Evolutionary conservation across 2,797 vertebrate genomes (phyloP), one percentile per base, ranked within the genome.

Genomic region (Spinus pinus): DNA sequence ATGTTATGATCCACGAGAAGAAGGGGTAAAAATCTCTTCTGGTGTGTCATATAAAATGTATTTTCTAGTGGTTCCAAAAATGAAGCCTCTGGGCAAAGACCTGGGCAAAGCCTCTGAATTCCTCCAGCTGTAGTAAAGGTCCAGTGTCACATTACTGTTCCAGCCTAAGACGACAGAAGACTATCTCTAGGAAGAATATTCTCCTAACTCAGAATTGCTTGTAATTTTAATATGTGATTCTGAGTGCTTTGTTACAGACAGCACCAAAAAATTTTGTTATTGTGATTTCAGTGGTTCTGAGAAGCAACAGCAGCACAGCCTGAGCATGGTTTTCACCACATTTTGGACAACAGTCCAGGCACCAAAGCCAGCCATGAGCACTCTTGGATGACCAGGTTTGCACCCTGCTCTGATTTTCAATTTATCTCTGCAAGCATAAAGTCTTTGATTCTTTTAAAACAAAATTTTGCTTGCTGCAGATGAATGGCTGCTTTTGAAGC

Each of bases 61-160:
- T 23, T 28, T 83, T 54, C 54, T 49, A 67, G n/a, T 35, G 25
- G 14, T 65, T 88, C n/a, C 12, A 46, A 39, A 81, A 90, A 25
- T 22, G 7, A 39, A 66, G 18, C 31, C 10, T 77, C 13, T 91
- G 72, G 25, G 14, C 22, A 42, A 49, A 21, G 18, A 60, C 12
- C 19, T 46, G 9, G 18, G 2, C 0, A 5, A 39, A 86, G 25
- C 31, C 23, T 27, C 56, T 57, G 57, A 77, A 51, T 83, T 93
- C 27, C 19, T 56, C 22, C 20, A 19, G 9, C 11, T 39, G 18
- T 31, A 44, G 44, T 27, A 41, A 74, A 72, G 27, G 31, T 50
- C 22, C 1, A 1, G 14, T 2, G 3, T 27, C 35, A 11, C 12
- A 1, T 69, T 84, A 31, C 10, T 39, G 33, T 25, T 80, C 11